A percentile compares a stretch with the other conserved stretches of the same genome.
Conservation (phyloP, 1,140 invertebrate genomes). For the Drosophila sp. region DNA sequence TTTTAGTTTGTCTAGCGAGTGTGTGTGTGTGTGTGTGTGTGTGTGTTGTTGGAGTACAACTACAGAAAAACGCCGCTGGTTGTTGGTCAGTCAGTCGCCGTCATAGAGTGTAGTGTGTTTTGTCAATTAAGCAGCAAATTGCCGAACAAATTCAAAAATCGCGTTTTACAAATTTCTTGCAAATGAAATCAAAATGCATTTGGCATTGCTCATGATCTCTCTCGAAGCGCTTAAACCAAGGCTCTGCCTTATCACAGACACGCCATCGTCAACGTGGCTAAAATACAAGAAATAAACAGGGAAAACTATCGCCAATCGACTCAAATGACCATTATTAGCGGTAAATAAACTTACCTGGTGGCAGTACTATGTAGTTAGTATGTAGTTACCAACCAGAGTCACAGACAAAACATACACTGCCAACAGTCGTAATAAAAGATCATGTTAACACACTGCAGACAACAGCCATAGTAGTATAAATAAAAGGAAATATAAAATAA, state of each 20-base stretch:
- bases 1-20: constrained; percentile 64
- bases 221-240: constrained; percentile 13
- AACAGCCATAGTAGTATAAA: constrained; percentile 25
- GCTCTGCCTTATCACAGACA: constrained; percentile 61
- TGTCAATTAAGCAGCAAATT: constrained; percentile 83
- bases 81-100: constrained; percentile 54
- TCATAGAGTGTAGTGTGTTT: constrained; percentile 69
- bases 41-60: constrained; percentile 25
- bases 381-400: constrained; percentile 25
- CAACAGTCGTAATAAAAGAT: constrained; percentile 76
- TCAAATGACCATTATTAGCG: constrained; percentile 82
- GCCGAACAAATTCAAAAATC: constrained; percentile 80
- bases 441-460: constrained; percentile 74
- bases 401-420: constrained; percentile 28
- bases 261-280: constrained; percentile 65
- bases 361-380: constrained; percentile 27
- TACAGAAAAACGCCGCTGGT: constrained; percentile 70
- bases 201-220: constrained; percentile 26
- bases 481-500: constrained; percentile 8
- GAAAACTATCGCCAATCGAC: constrained; percentile 66
- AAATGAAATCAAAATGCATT: constrained; percentile 61
- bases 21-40: constrained; percentile 29
- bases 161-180: constrained; percentile 70
- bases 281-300: constrained; percentile 18
- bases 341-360: constrained; percentile 75